Evolutionary conservation across 2,113 vertebrate species (phyloP).

Genomic region (human): GRCh38 chr16:10517501-10518000

Average conservation of each 20-base stretch:
- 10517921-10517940: not conserved
- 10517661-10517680: not conserved
- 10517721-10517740: not conserved
- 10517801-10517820: not conserved
- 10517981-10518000: not conserved
- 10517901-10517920: not conserved
- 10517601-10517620: too few relatives aligned
- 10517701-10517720: not conserved
- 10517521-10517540: not conserved
- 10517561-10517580: not conserved
- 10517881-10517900: not conserved
- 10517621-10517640: too few relatives aligned
- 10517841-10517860: not conserved
- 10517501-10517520: too few relatives aligned
- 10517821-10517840: not conserved
- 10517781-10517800: not conserved
- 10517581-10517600: not conserved
- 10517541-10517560: not conserved
- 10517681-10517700: fast-evolving
- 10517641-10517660: not conserved
- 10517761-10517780: not conserved
- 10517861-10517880: not conserved
- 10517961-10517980: not conserved
- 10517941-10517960: not conserved
- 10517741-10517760: not conserved